Evolutionary conservation across 2,888 invertebrate species (phyloP).

Genomic region (Ryuthela nishihirai): DNA sequence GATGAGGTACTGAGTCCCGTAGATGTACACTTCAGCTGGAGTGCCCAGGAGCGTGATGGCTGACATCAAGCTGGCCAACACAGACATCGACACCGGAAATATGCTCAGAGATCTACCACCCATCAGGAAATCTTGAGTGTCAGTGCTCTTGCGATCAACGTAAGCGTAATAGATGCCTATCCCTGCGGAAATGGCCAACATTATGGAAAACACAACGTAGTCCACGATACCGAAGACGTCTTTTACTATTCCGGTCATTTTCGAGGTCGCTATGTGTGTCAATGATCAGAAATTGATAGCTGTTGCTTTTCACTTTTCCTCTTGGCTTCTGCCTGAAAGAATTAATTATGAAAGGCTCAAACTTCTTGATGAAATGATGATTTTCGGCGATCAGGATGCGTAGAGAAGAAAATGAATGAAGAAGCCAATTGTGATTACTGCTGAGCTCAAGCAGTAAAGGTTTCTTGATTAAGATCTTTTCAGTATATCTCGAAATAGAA

Average conservation of each 20-base stretch:
- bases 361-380: too few relatives aligned
- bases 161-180: conserved; percentile 83
- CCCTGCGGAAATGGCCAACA: conserved; percentile 73
- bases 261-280: too few relatives aligned
- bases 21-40: conserved; percentile 84
- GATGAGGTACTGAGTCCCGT: conserved; percentile 83
- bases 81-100: conserved; percentile 81
- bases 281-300: too few relatives aligned
- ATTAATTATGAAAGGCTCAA: too few relatives aligned
- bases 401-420: too few relatives aligned
- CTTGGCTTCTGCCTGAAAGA: too few relatives aligned
- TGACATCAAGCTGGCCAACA: conserved; percentile 86
- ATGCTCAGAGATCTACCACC: conserved; percentile 68
- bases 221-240: conserved; percentile 53
- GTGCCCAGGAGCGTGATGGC: conserved; percentile 86
- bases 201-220: conserved; percentile 68
- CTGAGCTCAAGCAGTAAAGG: too few relatives aligned
- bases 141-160: conserved; percentile 60
- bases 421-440: too few relatives aligned
- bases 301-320: too few relatives aligned
- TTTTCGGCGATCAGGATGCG: too few relatives aligned
- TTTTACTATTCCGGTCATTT: background rate
- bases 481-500: too few relatives aligned
- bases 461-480: too few relatives aligned
- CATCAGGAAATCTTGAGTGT: conserved; percentile 72